Evolutionary conservation across 2,113 vertebrate species (phyloP), one percentile per base, ranked within the genome.

Genomic region (Zosterops lateralis): DNA sequence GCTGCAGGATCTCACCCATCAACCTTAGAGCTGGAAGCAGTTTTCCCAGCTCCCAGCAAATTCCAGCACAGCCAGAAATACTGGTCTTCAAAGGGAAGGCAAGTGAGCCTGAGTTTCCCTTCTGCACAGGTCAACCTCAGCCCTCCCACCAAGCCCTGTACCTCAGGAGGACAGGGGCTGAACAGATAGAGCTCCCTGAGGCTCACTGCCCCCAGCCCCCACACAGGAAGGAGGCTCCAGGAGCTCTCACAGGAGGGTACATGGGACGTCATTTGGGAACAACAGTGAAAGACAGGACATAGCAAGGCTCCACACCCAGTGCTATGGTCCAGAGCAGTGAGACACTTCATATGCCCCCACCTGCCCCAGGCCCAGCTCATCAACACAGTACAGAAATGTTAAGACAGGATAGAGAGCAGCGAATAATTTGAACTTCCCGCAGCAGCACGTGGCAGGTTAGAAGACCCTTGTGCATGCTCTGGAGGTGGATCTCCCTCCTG

Each of bases 351-450:
- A 0, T 14, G 42, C 58, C 68, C 68, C 22, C 4, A 2, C 44
- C 45, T 58, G 45, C 53, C 24, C 56, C n/a, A 25, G 61, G 17
- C 64, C 47, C 79, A 92, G 68, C 64, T 51, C 87, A 72, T 32
- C 73, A 54, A 83, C 83, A 72, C 71, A 56, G 62, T 44, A 86
- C 72, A 66, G 56, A 91, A 88, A 64, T 48, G 75, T 91, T 92
- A 84, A 80, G 44, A 68, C 56, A 60, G 31, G 51, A 78, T 31
- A 95, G 53, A 86, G 89, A 95, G 70, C 87, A 87, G 89, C 66
- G 14, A 36, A 91, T 36, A 70, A 68, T 76, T 83, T 61, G 50
- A 77, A 65, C 56, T 54, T 51, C 32, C 17, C 0, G 1, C 71
- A 84, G 74, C 65, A 73, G 73, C 75, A 65, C 2, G 0, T 6